phyloP scores from a whole-genome alignment of 2,113 vertebrate species.

The Lamprotornis superbus region DNA sequence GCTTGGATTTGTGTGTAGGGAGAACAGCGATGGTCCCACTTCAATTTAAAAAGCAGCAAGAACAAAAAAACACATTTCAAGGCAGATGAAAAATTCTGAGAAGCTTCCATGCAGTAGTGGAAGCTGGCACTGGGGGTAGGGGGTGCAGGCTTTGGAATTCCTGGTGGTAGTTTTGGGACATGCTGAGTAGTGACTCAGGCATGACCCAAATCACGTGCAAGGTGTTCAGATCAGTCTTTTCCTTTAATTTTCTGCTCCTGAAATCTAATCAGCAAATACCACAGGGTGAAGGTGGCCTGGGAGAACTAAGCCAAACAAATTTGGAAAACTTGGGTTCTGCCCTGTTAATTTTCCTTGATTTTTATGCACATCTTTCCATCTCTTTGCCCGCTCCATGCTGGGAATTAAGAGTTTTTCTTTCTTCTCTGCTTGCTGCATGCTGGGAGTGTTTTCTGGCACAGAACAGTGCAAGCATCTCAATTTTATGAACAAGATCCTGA shows the following conservation, averaged over 20 bases:
- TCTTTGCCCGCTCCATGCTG: neutral
- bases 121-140: neutral
- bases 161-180: neutral
- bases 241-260: neutral
- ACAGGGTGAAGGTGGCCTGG: neutral
- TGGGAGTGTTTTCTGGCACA: conserved; percentile 34
- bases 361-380: neutral
- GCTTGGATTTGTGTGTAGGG: neutral
- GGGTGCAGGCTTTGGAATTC: neutral
- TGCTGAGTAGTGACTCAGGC: neutral
- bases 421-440: neutral
- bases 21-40: neutral
- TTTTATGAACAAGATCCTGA: conserved; percentile 63
- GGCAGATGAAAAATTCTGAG: neutral
- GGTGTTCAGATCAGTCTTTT: neutral
- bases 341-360: neutral
- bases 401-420: neutral
- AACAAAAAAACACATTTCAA: neutral
- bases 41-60: neutral
- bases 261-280: neutral
- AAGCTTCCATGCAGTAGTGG: neutral
- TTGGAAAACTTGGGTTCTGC: neutral
- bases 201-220: neutral
- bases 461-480: conserved; percentile 4
- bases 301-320: neutral